Evolutionary conservation across 1,140 invertebrate genomes (phyloP).

Genomic region (Tetramorium alpestre): DNA sequence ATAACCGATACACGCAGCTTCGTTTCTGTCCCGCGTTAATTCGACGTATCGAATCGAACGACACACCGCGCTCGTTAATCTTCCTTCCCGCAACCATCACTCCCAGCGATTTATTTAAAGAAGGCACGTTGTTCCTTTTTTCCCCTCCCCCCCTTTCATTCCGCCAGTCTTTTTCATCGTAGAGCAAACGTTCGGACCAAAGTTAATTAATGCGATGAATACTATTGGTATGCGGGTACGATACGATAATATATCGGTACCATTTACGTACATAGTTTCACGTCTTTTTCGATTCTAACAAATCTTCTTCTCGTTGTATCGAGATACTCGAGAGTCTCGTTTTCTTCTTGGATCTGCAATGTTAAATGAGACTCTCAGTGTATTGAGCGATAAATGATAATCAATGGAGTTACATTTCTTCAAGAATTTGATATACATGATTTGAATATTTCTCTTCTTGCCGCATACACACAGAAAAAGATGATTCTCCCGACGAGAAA

Average conservation of each 20-base stretch:
- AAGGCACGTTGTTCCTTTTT: constrained; percentile 63
- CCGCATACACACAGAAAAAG: not conserved
- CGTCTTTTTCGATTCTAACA: not conserved
- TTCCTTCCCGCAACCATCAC: constrained; percentile 75
- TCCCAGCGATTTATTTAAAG: constrained; percentile 73
- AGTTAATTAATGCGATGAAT: constrained; percentile 65
- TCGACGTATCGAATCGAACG: constrained; percentile 82
- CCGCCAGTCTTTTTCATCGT: constrained; percentile 50
- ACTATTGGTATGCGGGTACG: constrained; percentile 17
- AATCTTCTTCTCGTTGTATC: not conserved
- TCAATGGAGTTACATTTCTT: not conserved
- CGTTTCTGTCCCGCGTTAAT: constrained; percentile 76
- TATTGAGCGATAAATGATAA: not conserved
- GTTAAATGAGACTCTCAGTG: not conserved
- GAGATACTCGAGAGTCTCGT: not conserved
- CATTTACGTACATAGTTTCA: not conserved
- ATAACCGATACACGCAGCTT: constrained; percentile 75
- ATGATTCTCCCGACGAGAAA: too few species aligned
- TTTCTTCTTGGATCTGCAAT: not conserved
- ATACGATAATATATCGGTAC: constrained; percentile 32
- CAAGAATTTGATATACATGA: too few species aligned
- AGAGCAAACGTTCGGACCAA: constrained; percentile 46
- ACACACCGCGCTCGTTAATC: constrained; percentile 81
- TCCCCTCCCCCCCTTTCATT: not conserved
- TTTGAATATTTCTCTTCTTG: not conserved